phyloP scores from a whole-genome alignment of 2,888 invertebrate genomes.

The Dermolepida albohirtum region DNA sequence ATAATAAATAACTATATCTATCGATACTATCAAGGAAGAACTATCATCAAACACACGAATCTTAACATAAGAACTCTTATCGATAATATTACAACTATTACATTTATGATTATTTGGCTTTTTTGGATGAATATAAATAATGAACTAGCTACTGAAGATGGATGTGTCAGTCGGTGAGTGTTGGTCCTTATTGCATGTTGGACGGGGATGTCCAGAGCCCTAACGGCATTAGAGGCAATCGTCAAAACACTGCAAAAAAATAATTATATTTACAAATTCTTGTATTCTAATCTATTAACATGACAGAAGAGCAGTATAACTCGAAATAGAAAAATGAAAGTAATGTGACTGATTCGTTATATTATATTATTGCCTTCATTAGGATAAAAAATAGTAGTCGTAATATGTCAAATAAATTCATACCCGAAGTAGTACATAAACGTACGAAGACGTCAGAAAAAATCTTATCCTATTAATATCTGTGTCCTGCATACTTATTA shows the following conservation, averaged over 20 bases:
- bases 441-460: no score
- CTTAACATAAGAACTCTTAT: conserved; percentile 60
- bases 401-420: no score
- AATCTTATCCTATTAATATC: no score
- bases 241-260: conserved; percentile 65
- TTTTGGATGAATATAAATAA: conserved; percentile 60
- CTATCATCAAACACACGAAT: conserved; percentile 57
- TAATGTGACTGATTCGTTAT: no score
- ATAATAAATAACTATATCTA: conserved; percentile 45
- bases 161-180: conserved; percentile 64
- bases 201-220: conserved; percentile 65
- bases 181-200: conserved; percentile 67
- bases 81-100: conserved; percentile 62
- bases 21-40: conserved; percentile 42
- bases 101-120: conserved; percentile 65
- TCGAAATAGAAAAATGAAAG: no score
- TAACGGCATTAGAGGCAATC: conserved; percentile 64
- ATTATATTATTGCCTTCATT: no score
- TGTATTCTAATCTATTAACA: no score
- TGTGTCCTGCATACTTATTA: no score
- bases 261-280: no score
- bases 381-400: no score
- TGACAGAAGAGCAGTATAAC: no score
- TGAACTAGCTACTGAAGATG: conserved; percentile 64
- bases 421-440: no score